These are phyloP conservation scores for Tromatobia lineatoria DNA, from an alignment of 2,888 invertebrate genomes.

Conservation along the genomic window DNA sequence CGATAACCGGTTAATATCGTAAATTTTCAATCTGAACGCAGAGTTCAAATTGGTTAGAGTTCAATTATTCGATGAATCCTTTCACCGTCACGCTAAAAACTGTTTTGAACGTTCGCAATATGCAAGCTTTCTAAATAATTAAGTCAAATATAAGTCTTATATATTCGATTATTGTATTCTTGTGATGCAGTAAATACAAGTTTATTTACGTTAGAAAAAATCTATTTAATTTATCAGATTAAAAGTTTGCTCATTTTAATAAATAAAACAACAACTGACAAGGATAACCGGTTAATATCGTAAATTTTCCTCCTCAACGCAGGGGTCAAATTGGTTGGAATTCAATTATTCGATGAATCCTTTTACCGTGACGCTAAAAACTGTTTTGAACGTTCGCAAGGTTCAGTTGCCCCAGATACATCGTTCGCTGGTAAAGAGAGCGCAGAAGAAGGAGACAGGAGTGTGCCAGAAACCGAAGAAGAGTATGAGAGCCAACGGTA, in stretches of 20 bases:
- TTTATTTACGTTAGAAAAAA: too few species aligned
- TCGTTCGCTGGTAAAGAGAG: conserved; percentile 1
- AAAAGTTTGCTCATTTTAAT: not conserved
- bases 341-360: not conserved
- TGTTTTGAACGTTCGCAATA: conserved; percentile 10
- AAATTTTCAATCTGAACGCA: not conserved
- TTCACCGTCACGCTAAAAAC: not conserved
- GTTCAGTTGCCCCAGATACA: conserved; percentile 52
- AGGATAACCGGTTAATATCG: too few species aligned
- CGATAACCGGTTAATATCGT: too few species aligned
- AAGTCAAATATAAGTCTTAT: too few species aligned
- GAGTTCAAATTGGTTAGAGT: not conserved
- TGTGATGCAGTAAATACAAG: too few species aligned
- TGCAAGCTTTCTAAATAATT: too few species aligned
- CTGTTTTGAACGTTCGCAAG: conserved; percentile 20
- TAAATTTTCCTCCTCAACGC: not conserved
- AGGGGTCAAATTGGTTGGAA: not conserved
- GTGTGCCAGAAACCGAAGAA: conserved; percentile 20
- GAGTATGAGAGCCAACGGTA: too few species aligned
- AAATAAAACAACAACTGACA: too few species aligned
- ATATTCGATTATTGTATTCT: too few species aligned
- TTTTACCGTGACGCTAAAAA: not conserved
- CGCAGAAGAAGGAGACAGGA: conserved; percentile 10
- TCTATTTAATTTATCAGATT: too few species aligned
- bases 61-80: not conserved